These are phyloP conservation scores for Galagoides demidoff DNA, from an alignment of 2,797 vertebrate genomes.

Conservation along the genomic window DNA sequence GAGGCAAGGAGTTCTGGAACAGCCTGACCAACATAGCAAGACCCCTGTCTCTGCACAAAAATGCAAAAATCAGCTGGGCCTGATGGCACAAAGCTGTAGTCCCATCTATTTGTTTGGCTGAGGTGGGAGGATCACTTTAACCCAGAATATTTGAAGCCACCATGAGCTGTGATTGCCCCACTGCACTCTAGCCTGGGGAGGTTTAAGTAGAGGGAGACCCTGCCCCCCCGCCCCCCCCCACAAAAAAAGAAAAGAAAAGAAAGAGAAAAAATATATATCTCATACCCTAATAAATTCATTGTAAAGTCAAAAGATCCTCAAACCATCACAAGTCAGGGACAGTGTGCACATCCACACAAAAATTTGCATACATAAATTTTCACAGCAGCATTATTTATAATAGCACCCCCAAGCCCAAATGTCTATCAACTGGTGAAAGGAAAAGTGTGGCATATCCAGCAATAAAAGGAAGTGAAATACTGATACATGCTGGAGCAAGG, in stretches of 20 bases:
- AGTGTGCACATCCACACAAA: neutral
- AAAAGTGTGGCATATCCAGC: neutral
- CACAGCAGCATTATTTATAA: neutral
- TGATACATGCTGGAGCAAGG: neutral
- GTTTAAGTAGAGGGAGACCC: neutral
- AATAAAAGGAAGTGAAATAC: conserved; percentile 4
- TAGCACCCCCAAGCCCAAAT: neutral
- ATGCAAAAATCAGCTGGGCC: neutral
- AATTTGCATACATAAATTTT: neutral
- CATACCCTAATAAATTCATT: neutral
- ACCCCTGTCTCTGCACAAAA: neutral
- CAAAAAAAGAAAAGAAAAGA: neutral
- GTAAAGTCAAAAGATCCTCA: neutral
- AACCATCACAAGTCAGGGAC: neutral
- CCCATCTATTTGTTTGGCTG: neutral
- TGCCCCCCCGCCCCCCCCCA: neutral
- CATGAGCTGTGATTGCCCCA: neutral
- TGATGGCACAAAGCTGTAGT: neutral
- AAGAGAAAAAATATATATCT: neutral
- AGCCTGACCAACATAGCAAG: neutral
- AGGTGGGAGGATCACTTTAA: neutral
- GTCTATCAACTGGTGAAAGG: neutral
- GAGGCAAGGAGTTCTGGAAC: neutral
- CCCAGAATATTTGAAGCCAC: neutral
- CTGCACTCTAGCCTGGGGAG: neutral